Conservation (phyloP, 2,888 invertebrate species). For the Matsumyia berberina region DNA sequence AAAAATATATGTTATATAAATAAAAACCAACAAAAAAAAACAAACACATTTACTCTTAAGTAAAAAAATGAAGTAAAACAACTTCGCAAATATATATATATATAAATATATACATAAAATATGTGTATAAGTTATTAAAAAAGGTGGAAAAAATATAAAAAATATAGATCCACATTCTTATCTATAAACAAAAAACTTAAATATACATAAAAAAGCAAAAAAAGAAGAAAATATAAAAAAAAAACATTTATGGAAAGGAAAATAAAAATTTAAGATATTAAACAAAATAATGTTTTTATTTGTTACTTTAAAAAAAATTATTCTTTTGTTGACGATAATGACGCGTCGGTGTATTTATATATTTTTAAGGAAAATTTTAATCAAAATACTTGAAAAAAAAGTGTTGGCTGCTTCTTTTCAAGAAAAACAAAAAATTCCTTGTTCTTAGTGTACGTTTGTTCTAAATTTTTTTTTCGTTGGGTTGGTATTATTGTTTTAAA, state of each 20-base stretch:
- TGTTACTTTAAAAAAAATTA: conserved; percentile 33
- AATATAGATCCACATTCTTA: conserved; percentile 58
- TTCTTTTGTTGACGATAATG: conserved; percentile 53
- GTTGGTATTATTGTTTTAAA: conserved; percentile 46
- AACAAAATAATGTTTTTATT: conserved; percentile 69
- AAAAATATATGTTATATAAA: conserved; percentile 74
- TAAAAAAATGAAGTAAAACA: conserved; percentile 58
- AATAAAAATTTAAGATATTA: conserved; percentile 77
- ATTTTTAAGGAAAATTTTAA: conserved; percentile 36
- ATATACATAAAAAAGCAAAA: conserved; percentile 54
- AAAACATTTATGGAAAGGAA: conserved; percentile 71
- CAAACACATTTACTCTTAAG: conserved; percentile 67
- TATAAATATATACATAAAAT: conserved; percentile 70
- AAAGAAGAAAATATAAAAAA: conserved; percentile 37
- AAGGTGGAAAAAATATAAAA: conserved; percentile 41
- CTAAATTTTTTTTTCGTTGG: conserved; percentile 30
- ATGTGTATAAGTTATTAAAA: conserved; percentile 71
- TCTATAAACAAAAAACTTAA: conserved; percentile 66
- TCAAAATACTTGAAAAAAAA: conserved; percentile 42
- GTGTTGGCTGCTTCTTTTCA: conserved; percentile 62
- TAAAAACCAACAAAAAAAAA: conserved; percentile 37
- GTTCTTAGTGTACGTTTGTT: conserved; percentile 2
- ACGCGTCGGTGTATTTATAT: conserved; percentile 35
- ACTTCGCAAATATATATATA: conserved; percentile 68
- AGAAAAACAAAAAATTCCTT: conserved; percentile 26